Evolutionary conservation across 1,140 invertebrate genomes (phyloP).

Genomic region (Drosophila pachea): DNA sequence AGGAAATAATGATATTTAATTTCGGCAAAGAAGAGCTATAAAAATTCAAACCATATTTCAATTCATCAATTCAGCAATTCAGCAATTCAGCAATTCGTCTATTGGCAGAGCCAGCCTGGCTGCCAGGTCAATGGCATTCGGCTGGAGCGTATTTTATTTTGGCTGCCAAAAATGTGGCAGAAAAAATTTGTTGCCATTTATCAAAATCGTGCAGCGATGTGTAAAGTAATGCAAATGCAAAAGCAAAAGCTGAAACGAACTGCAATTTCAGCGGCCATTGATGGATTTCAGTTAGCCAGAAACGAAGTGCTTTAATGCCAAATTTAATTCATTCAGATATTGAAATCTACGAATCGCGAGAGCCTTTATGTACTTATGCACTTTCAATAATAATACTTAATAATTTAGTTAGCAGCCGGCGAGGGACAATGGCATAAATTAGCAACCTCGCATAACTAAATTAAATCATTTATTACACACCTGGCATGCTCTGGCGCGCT

Average conservation of each 20-base stretch:
- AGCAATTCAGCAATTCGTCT: too few relatives aligned
- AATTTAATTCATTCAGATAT: neutral
- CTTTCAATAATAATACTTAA: neutral
- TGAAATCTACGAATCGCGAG: neutral
- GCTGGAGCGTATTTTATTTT: constrained; percentile 54
- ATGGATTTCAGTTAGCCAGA: constrained; percentile 14
- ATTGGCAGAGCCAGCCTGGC: constrained; percentile 9
- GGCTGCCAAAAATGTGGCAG: constrained; percentile 19
- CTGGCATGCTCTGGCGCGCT: too few relatives aligned
- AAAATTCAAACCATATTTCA: constrained; percentile 64
- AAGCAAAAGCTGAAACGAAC: constrained; percentile 22
- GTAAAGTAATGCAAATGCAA: constrained; percentile 45
- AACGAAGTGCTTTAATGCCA: neutral
- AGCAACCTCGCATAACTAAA: too few relatives aligned
- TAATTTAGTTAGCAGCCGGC: too few relatives aligned
- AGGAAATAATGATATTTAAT: neutral
- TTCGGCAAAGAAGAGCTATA: constrained; percentile 8
- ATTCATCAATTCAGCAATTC: constrained; percentile 53
- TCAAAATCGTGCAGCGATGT: constrained; percentile 61
- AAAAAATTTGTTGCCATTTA: constrained; percentile 49
- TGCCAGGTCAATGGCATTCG: constrained; percentile 63
- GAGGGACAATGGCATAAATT: too few relatives aligned
- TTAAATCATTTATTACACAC: too few relatives aligned
- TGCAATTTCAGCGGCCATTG: constrained; percentile 33
- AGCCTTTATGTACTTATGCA: too few relatives aligned